Percentiles rank a stretch among this genome's conserved stretches.
Conservation (phyloP, 2,797 vertebrate genomes). For the Craterocephalus amniculus region DNA sequence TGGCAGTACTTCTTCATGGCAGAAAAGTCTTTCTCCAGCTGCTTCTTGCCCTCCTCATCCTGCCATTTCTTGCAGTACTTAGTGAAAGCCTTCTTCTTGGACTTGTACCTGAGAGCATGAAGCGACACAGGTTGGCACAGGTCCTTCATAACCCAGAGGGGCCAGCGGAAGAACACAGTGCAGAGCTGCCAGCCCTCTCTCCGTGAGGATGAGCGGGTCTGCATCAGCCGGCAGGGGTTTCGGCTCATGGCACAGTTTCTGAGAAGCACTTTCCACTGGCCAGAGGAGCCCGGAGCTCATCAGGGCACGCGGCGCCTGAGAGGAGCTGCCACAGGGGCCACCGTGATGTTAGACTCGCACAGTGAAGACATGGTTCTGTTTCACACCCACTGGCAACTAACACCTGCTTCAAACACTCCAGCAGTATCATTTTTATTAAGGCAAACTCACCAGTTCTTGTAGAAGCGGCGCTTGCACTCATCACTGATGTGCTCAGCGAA, state of each 20-base stretch:
- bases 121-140: constrained; percentile 76
- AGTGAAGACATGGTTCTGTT: constrained; percentile 37
- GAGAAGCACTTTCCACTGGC: constrained; percentile 93
- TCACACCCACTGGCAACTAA: constrained; percentile 61
- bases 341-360: constrained; percentile 67
- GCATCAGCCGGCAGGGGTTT: constrained; percentile 52
- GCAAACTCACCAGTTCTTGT: constrained; percentile 95
- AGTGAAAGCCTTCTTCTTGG: constrained; percentile 99
- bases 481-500: constrained; percentile 97
- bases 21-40: constrained; percentile 95
- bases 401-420: constrained; percentile 59
- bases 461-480: constrained; percentile 96
- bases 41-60: constrained; percentile 97
- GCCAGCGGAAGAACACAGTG: constrained; percentile 89
- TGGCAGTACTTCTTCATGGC: constrained; percentile 99
- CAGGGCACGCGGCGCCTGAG: constrained; percentile 89
- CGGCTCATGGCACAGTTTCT: constrained; percentile 94
- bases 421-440: accelerated
- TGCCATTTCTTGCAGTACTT: constrained; percentile 99
- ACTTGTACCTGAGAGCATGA: constrained; percentile 92
- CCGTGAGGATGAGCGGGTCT: constrained; percentile 40
- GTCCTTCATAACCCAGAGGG: constrained; percentile 86
- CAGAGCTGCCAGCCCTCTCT: constrained; percentile 63
- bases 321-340: constrained; percentile 89
- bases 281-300: constrained; percentile 99